Conservation (phyloP, 2,888 invertebrate species). For the Drosophila neonasuta region DNA sequence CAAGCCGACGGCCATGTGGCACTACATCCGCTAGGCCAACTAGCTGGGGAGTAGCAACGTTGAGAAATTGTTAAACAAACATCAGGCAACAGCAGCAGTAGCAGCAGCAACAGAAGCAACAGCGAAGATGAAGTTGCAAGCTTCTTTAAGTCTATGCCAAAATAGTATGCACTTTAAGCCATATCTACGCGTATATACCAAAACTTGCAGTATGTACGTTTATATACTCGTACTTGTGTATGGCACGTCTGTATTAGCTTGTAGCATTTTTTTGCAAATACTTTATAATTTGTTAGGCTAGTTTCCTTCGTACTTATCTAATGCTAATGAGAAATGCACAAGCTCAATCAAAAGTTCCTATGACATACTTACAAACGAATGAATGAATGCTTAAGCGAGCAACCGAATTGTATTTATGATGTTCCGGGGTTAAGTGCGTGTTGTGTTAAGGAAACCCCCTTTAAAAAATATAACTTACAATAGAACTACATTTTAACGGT, state of each 20-base stretch:
- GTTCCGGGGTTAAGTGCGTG: slow-evolving; percentile 15
- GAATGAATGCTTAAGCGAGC: slow-evolving; percentile 36
- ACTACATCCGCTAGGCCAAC: slow-evolving; percentile 87
- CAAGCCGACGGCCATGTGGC: slow-evolving; percentile 95
- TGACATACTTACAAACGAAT: slow-evolving; percentile 9
- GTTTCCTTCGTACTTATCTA: slow-evolving; percentile 12
- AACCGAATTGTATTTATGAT: slow-evolving; percentile 17
- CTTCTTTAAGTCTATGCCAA: slow-evolving; percentile 12
- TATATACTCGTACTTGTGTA: slow-evolving; percentile 3
- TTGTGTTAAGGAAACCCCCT: slow-evolving; percentile 9
- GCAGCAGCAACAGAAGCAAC: too few relatives aligned
- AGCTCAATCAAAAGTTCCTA: slow-evolving; percentile 52
- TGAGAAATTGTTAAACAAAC: neutral
- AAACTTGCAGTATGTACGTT: neutral
- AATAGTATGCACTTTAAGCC: slow-evolving; percentile 9
- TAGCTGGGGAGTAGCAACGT: neutral
- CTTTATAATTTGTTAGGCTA: slow-evolving; percentile 15
- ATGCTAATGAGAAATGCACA: slow-evolving; percentile 39
- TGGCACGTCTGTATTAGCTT: slow-evolving; percentile 17
- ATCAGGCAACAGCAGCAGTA: neutral
- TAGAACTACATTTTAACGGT: slow-evolving; percentile 6
- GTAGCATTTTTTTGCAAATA: slow-evolving; percentile 8
- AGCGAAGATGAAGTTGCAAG: slow-evolving; percentile 5
- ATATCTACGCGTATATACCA: slow-evolving; percentile 7
- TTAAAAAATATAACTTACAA: slow-evolving; percentile 6